phyloP scores from a whole-genome alignment of 2,888 invertebrate species.

The Cantharis flavilabris region DNA sequence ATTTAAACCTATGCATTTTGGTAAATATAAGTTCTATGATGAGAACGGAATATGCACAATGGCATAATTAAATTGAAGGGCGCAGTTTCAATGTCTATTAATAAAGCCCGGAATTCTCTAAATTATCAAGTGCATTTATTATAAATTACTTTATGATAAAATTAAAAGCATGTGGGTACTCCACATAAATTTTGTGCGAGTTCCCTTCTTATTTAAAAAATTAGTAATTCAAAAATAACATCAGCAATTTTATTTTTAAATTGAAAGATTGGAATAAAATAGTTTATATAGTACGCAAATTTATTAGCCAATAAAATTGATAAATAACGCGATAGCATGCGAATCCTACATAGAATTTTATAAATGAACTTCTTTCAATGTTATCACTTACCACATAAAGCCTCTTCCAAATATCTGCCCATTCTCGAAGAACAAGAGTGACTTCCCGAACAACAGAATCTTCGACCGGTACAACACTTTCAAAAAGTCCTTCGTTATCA shows the following conservation, averaged over 20 bases:
- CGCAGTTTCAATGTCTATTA: neutral
- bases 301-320: neutral
- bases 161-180: neutral
- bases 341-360: too few species aligned
- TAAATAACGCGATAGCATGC: neutral
- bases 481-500: constrained; percentile 79
- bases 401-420: constrained; percentile 91
- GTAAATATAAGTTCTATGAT: neutral
- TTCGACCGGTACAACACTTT: constrained; percentile 74
- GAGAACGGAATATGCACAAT: neutral
- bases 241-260: neutral
- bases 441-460: constrained; percentile 92
- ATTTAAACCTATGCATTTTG: neutral
- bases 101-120: neutral
- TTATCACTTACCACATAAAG: constrained; percentile 79
- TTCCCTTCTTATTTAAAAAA: neutral
- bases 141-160: neutral
- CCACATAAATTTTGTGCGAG: neutral
- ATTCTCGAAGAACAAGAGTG: constrained; percentile 88
- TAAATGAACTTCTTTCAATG: neutral
- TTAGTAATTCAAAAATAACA: neutral
- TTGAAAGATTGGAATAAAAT: neutral
- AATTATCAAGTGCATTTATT: neutral
- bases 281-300: neutral
- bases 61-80: neutral